phyloP scores from a whole-genome alignment of 2,888 invertebrate genomes.

The Chalcis sispes region DNA sequence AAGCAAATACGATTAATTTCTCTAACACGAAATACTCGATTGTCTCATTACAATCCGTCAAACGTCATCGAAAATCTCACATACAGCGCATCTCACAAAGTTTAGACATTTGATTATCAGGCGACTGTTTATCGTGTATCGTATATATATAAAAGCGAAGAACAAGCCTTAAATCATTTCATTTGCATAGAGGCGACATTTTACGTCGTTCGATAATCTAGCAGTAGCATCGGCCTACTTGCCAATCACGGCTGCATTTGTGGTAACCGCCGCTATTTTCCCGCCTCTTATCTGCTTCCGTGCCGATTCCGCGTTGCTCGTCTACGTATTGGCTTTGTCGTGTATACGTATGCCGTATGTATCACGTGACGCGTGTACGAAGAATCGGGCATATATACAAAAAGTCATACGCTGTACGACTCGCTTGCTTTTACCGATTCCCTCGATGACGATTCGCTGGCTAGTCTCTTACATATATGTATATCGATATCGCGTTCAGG shows the following conservation, averaged over 20 bases:
- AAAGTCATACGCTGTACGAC: too few relatives aligned
- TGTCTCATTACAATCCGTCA: not conserved
- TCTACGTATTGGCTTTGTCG: not conserved
- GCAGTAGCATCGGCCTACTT: constrained; percentile 28
- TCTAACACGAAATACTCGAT: not conserved
- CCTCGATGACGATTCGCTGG: too few relatives aligned
- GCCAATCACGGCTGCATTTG: constrained; percentile 31
- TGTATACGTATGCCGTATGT: not conserved
- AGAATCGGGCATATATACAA: too few relatives aligned
- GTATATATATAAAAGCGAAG: too few relatives aligned
- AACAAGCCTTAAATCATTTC: constrained; percentile 19
- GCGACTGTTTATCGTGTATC: not conserved
- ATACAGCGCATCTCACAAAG: too few relatives aligned
- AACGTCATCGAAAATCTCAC: not conserved
- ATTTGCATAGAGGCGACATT: constrained; percentile 8
- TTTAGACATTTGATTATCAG: not conserved
- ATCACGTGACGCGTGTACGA: not conserved
- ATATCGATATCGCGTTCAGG: not conserved
- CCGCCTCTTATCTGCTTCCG: too few relatives aligned
- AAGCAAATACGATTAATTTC: constrained; percentile 2
- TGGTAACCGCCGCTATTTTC: too few relatives aligned
- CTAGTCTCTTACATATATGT: not conserved
- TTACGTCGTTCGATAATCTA: constrained; percentile 6
- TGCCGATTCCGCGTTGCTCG: not conserved
- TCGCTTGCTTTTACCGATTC: constrained; percentile 11